Evolutionary conservation across 1,140 invertebrate species (phyloP), one percentile per base, ranked within the genome.

Genomic region (Heliconius melpomene): DNA sequence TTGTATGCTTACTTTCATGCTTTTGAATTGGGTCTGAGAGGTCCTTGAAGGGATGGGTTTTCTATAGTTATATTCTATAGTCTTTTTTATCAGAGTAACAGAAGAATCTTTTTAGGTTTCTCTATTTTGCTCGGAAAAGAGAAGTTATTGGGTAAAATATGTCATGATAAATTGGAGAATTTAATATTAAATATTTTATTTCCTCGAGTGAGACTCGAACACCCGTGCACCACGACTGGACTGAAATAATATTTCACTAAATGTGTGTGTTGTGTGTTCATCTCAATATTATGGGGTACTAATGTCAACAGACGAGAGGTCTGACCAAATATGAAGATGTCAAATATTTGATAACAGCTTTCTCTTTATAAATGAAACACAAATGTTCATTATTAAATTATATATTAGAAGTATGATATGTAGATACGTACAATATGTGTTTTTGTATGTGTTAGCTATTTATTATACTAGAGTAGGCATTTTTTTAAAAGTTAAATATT

Each of bases 231-330:
- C 5, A 16, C 40, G 26, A 29, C 26, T 29, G 26, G 32, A 7
- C 6, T 36, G 32, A 36, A 36, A 36, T 36, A 36, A 36, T 36
- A 36, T 36, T 7, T 36, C 32, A 36, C 32, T 36, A 36, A 36
- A 36, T 36, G 13, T 46, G 40, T 46, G 40, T 5, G 40, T 46
- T 60, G n/a, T 60, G 20, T 23, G 54, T 52, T 52, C 7, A 52
- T 52, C 20, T n/a, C 20, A 8, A 66, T 26, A 77, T 80, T 75
- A 79, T 75, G 74, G 82, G 73, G 70, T 50, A 38, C 72, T 76
- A 77, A 78, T 80, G 77, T 83, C 78, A 77, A 83, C 77, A 83
- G 73, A 83, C 76, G 74, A 83, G 73, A 80, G 79, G 46, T 72
- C 78, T 77, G 78, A 72, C 50, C 74, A 77, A 80, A 80, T 23